These are phyloP conservation scores for Chironomus tepperi DNA, from an alignment of 1,140 invertebrate genomes.

Conservation along the genomic window DNA sequence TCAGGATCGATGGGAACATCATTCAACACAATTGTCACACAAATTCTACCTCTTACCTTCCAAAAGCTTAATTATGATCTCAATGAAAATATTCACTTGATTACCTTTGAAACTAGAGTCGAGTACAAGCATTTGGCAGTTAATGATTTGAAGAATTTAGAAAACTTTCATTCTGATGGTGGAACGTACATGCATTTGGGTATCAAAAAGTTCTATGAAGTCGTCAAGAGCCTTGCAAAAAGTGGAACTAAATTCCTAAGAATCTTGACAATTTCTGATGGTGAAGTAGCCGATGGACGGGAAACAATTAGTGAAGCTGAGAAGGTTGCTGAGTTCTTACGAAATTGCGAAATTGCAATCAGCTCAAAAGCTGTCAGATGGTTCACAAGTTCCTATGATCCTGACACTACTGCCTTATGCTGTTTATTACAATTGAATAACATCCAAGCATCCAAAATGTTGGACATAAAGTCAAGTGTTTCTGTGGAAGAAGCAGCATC, in stretches of 20 bases:
- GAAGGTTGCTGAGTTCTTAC: no score
- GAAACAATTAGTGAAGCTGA: no score
- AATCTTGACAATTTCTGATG: not conserved
- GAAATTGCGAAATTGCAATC: no score
- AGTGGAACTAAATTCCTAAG: not conserved
- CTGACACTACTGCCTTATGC: slow-evolving; percentile 9
- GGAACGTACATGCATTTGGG: not conserved
- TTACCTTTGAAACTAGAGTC: not conserved
- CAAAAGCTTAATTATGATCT: not conserved
- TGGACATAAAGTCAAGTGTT: not conserved
- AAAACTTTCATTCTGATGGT: not conserved
- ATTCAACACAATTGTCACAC: not conserved
- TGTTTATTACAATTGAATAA: slow-evolving; percentile 3
- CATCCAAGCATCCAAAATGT: not conserved
- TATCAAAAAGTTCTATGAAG: not conserved
- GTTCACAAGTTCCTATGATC: not conserved
- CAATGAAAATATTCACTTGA: not conserved
- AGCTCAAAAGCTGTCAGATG: no score
- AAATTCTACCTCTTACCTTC: not conserved
- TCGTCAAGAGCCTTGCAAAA: not conserved
- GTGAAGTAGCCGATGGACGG: no score
- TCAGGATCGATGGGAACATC: not conserved
- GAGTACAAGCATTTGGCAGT: not conserved
- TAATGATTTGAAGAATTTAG: not conserved
- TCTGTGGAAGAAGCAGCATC: no score